phyloP scores from a whole-genome alignment of 2,113 vertebrate genomes.

The Rhombomys opimus region DNA sequence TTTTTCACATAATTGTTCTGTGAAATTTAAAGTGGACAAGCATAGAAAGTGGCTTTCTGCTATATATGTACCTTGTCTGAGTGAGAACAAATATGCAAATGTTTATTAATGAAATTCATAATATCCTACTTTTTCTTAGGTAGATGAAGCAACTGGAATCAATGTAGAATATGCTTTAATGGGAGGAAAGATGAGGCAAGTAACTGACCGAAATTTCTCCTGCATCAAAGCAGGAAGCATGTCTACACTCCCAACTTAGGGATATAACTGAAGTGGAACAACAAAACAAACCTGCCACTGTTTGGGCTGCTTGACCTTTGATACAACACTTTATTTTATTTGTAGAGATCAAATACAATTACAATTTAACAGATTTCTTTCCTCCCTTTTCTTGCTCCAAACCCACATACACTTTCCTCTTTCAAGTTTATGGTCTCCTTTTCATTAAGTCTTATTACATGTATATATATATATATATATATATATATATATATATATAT shows the following conservation, averaged over 20 bases:
- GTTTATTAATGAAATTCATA: not conserved
- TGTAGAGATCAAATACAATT: not conserved
- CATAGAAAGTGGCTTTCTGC: constrained; percentile 59
- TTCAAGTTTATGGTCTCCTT: not conserved
- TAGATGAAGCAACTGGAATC: not conserved
- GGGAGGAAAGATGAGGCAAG: not conserved
- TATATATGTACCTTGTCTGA: constrained; percentile 44
- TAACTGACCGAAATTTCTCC: not conserved
- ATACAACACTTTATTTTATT: not conserved
- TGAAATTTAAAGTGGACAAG: constrained; percentile 67
- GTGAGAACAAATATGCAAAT: not conserved
- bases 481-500: no score
- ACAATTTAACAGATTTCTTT: not conserved
- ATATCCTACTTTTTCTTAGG: not conserved
- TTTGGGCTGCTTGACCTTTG: not conserved
- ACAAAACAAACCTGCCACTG: not conserved
- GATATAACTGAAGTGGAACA: not conserved
- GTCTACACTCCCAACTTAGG: not conserved
- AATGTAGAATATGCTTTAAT: not conserved
- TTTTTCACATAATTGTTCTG: constrained; percentile 29
- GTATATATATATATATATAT: no score
- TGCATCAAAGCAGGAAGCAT: not conserved
- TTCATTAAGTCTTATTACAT: not conserved
- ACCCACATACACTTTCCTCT: not conserved
- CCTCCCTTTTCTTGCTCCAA: not conserved